phyloP scores from a whole-genome alignment of 2,113 vertebrate genomes.

The Melanocharis versteri region DNA sequence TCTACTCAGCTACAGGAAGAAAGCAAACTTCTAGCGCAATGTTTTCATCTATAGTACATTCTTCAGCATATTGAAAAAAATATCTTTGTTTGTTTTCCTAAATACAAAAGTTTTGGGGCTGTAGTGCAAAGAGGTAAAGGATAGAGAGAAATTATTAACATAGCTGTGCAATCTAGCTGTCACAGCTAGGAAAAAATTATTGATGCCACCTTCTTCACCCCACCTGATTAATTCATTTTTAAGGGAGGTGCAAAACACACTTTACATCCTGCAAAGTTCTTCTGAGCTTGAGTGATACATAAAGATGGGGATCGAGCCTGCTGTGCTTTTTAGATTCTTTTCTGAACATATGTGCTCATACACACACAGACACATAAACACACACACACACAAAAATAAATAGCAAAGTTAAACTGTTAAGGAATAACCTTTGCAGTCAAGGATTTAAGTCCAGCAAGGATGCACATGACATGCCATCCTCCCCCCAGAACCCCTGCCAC shows the following conservation, averaged over 20 bases:
- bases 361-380: background rate
- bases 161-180: background rate
- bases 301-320: background rate
- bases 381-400: background rate
- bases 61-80: background rate
- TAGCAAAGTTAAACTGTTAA: conserved; percentile 1
- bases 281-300: background rate
- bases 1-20: background rate
- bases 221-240: background rate
- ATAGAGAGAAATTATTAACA: background rate
- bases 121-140: background rate
- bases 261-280: background rate
- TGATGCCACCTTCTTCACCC: background rate
- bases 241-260: background rate
- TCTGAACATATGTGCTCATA: background rate
- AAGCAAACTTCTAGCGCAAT: background rate
- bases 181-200: background rate
- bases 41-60: background rate
- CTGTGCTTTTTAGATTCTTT: conserved; percentile 1
- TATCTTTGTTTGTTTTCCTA: background rate
- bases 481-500: background rate
- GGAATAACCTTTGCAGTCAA: background rate
- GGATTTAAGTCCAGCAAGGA: background rate
- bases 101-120: background rate
- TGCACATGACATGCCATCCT: background rate